phyloP scores from a whole-genome alignment of 2,888 invertebrate genomes.

The Seira sanloemensis region DNA sequence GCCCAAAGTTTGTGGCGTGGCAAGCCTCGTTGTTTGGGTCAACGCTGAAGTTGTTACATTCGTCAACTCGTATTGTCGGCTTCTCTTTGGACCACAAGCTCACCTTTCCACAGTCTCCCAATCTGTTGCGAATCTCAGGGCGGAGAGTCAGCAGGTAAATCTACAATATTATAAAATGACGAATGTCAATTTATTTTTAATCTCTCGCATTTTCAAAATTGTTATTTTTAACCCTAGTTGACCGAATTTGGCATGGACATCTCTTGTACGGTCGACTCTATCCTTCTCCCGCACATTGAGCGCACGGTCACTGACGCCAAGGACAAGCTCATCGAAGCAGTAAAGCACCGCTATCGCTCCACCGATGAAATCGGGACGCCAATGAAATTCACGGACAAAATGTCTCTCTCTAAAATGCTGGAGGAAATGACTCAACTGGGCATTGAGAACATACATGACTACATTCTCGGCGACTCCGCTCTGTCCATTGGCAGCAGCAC shows the following conservation, averaged over 20 bases:
- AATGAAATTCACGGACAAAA: conserved; percentile 85
- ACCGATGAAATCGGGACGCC: conserved; percentile 92
- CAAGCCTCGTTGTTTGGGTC: conserved; percentile 93
- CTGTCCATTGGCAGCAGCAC: conserved; percentile 85
- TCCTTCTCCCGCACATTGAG: conserved; percentile 85
- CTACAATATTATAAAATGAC: neutral
- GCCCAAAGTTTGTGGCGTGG: conserved; percentile 83
- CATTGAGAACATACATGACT: conserved; percentile 79
- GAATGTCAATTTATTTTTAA: no score
- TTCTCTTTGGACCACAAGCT: conserved; percentile 93
- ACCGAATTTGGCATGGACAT: conserved; percentile 88
- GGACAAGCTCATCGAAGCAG: conserved; percentile 88
- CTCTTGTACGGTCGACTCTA: conserved; percentile 91
- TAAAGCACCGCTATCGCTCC: conserved; percentile 81
- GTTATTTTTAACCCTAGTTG: conserved; percentile 76
- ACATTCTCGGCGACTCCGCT: conserved; percentile 77
- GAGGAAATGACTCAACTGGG: conserved; percentile 84
- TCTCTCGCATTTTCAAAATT: neutral
- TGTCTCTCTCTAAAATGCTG: conserved; percentile 82
- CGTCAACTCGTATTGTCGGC: conserved; percentile 88
- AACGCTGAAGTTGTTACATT: conserved; percentile 88
- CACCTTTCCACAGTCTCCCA: conserved; percentile 89
- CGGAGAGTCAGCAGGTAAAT: conserved; percentile 82
- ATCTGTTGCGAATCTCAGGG: conserved; percentile 88
- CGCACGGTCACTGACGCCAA: conserved; percentile 86